phyloP scores from a whole-genome alignment of 1,140 invertebrate species.

The Dryas iulia region DNA sequence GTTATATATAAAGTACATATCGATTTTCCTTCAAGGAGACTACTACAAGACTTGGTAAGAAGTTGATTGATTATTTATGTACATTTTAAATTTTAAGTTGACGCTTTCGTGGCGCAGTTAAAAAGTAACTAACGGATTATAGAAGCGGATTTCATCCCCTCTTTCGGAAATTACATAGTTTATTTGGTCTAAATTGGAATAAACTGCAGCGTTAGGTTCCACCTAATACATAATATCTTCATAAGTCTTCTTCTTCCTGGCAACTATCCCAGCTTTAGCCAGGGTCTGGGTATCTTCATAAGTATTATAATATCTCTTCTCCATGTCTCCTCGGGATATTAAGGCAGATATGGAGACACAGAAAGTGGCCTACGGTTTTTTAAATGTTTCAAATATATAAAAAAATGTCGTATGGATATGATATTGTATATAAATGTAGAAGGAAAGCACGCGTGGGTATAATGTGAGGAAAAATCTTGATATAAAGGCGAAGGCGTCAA shows the following conservation, averaged over 20 bases:
- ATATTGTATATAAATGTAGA: not conserved
- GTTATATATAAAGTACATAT: not conserved
- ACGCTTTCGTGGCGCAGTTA: not conserved
- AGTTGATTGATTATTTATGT: not conserved
- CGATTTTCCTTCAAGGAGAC: not conserved
- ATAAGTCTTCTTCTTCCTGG: too few relatives aligned
- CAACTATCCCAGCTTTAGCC: too few relatives aligned
- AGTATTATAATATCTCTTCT: too few relatives aligned
- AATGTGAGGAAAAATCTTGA: not conserved
- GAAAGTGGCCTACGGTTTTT: too few relatives aligned
- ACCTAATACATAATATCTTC: too few relatives aligned
- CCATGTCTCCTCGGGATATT: too few relatives aligned
- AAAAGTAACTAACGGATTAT: too few relatives aligned
- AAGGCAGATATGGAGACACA: too few relatives aligned
- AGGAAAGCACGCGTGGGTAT: not conserved
- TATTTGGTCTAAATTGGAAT: not conserved
- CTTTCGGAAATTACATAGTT: too few relatives aligned
- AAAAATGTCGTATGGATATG: not conserved
- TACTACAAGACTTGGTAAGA: not conserved
- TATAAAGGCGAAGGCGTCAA: not conserved
- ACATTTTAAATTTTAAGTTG: not conserved
- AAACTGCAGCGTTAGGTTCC: not conserved
- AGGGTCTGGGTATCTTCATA: too few relatives aligned
- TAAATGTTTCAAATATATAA: not conserved
- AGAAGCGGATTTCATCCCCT: too few relatives aligned